Evolutionary conservation across 1,140 invertebrate species (phyloP), one percentile per base, ranked within the genome.

Genomic region (Ericerus pela): DNA sequence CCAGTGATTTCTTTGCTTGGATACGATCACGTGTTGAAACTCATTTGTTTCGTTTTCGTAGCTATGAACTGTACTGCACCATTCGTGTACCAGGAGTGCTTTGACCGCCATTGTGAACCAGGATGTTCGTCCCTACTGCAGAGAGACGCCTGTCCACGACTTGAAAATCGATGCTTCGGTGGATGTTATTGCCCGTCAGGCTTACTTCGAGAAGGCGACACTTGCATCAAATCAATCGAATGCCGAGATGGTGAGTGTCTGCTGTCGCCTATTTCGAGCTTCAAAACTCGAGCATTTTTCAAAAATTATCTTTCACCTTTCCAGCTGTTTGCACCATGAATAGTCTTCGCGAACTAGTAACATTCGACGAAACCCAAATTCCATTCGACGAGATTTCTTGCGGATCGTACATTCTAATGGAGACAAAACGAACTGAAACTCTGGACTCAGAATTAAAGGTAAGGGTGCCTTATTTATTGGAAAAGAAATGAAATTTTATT

Each of bases 181-280:
- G 87, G 86, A 30, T 90, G 86, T 67, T 89, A 85, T 67, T 89
- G 86, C 64, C 84, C 85, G 1, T 78, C 82, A 38, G 85, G 85
- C 41, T 75, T 75, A 20, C 79, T 89, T 0, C 71, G 82, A 1
- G 77, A 80, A 62, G 80, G 75, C 6, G 75, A 84, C 6, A 66
- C 70, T 4, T 89, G 87, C 62, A 73, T 89, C 1, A 71, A 75
- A 43, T 80, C 84, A 0, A 69, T 74, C 0, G 77, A 80, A 28
- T 90, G 87, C 63, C 72, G 79, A 53, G 82, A 90, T 66, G 88
- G 87, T 75, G 68, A 77, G 74, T 63, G 52, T 29, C 22, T 2
- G 36, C 14, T 43, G 43, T 26, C 33, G 36, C 12, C 27, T 29
- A 29, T n/a, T 20, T 47, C 20, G 2, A 41, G 31, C 3, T 30